A percentile compares a stretch with the other conserved stretches of the same genome.
Evolutionary conservation across 2,888 invertebrate species (phyloP).

Genomic region (Slavum lentiscoides): DNA sequence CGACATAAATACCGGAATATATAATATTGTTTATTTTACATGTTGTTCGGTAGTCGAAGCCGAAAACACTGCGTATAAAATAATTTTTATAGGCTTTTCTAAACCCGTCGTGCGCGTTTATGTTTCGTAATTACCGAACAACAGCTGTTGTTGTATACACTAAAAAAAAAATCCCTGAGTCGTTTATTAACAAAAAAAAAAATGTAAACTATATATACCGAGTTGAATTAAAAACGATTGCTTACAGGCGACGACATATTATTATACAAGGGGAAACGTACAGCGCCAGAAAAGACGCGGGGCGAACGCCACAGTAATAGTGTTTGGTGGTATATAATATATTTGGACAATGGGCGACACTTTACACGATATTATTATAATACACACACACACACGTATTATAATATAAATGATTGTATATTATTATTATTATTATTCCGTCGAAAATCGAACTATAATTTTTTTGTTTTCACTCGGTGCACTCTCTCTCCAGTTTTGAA

Average conservation of each 20-base stretch:
- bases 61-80: too few relatives aligned
- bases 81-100: not conserved
- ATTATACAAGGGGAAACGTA: too few relatives aligned
- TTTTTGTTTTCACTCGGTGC: conserved; percentile 31
- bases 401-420: conserved; percentile 21
- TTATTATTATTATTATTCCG: not conserved
- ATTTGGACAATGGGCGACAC: conserved; percentile 21
- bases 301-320: too few relatives aligned
- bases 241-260: not conserved
- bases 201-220: not conserved
- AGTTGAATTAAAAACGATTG: conserved; percentile 16
- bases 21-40: too few relatives aligned
- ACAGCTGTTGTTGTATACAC: not conserved
- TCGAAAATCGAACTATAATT: conserved; percentile 39
- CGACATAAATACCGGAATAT: too few relatives aligned
- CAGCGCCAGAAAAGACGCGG: not conserved
- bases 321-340: not conserved
- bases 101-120: not conserved
- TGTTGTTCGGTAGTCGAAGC: too few relatives aligned
- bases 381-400: not conserved
- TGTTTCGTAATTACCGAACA: conserved; percentile 3
- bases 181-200: conserved; percentile 11
- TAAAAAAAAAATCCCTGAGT: not conserved
- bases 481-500: conserved; percentile 7
- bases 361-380: too few relatives aligned